Conservation (phyloP, 2,113 vertebrate genomes). For the Boulengeromyrus knoepffleri region DNA sequence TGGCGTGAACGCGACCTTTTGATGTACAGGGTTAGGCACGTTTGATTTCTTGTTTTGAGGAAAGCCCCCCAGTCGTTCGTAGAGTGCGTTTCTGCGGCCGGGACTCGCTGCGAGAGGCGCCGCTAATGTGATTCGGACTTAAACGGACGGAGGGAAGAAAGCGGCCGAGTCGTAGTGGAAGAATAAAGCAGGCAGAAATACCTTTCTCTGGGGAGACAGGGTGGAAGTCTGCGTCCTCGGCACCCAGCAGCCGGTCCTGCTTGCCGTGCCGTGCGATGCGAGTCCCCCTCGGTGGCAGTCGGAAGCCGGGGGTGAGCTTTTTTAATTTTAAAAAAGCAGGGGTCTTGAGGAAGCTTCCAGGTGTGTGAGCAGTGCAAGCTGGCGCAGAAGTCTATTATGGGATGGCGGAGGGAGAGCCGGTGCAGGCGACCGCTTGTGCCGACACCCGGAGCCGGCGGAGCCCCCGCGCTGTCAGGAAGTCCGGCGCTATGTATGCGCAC, state of each 20-base stretch:
- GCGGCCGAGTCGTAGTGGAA: constrained; percentile 19
- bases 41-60: constrained; percentile 52
- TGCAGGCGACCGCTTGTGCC: constrained; percentile 66
- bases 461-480: constrained; percentile 73
- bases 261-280: constrained; percentile 49
- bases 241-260: constrained; percentile 74
- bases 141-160: constrained; percentile 29
- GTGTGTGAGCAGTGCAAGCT: constrained; percentile 70
- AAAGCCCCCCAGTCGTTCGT: constrained; percentile 30
- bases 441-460: constrained; percentile 75
- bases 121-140: constrained; percentile 32
- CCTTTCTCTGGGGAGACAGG: constrained; percentile 40
- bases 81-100: constrained; percentile 32
- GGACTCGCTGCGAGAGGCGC: constrained; percentile 10
- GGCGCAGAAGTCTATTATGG: constrained; percentile 83
- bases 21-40: constrained; percentile 38
- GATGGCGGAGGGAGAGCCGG: constrained; percentile 75
- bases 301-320: constrained; percentile 65
- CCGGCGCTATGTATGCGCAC: constrained; percentile 65
- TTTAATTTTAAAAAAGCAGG: constrained; percentile 32
- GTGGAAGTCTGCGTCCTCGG: constrained; percentile 25
- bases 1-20: constrained; percentile 24
- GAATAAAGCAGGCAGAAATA: constrained; percentile 53
- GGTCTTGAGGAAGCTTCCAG: constrained; percentile 73
- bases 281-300: constrained; percentile 70